phyloP scores from a whole-genome alignment of 1,140 invertebrate genomes.

The Drosophila equinoxialis region DNA sequence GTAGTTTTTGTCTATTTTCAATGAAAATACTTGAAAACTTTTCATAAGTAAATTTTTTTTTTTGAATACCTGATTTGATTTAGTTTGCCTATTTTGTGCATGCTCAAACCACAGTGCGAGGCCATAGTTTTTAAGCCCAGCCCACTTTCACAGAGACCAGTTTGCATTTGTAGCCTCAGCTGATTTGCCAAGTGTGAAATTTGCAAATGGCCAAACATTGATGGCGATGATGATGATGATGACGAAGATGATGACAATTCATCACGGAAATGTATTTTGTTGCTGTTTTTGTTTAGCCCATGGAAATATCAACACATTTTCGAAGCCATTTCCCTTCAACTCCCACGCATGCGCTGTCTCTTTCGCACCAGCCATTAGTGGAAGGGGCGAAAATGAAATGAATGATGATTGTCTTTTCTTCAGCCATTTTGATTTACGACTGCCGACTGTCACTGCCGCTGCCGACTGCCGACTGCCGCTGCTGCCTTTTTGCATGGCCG shows the following conservation, averaged over 20 bases:
- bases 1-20: too few relatives aligned
- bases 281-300: slow-evolving; percentile 41
- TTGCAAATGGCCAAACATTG: slow-evolving; percentile 18
- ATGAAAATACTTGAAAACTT: neutral
- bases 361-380: slow-evolving; percentile 30
- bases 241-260: slow-evolving; percentile 22
- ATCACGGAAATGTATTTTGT: slow-evolving; percentile 16
- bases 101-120: slow-evolving; percentile 42
- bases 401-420: slow-evolving; percentile 74
- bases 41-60: neutral
- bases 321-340: slow-evolving; percentile 31
- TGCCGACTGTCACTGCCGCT: slow-evolving; percentile 32
- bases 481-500: slow-evolving; percentile 10
- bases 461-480: slow-evolving; percentile 3
- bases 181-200: slow-evolving; percentile 24
- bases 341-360: slow-evolving; percentile 72
- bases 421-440: slow-evolving; percentile 79
- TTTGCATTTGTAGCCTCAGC: slow-evolving; percentile 69
- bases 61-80: neutral
- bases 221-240: slow-evolving; percentile 10
- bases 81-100: neutral
- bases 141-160: slow-evolving; percentile 64
- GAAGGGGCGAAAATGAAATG: slow-evolving; percentile 49
- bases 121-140: slow-evolving; percentile 66
- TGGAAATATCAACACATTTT: slow-evolving; percentile 45